Conservation (phyloP, 2,113 vertebrate genomes). For the Pyrgilauda ruficollis region DNA sequence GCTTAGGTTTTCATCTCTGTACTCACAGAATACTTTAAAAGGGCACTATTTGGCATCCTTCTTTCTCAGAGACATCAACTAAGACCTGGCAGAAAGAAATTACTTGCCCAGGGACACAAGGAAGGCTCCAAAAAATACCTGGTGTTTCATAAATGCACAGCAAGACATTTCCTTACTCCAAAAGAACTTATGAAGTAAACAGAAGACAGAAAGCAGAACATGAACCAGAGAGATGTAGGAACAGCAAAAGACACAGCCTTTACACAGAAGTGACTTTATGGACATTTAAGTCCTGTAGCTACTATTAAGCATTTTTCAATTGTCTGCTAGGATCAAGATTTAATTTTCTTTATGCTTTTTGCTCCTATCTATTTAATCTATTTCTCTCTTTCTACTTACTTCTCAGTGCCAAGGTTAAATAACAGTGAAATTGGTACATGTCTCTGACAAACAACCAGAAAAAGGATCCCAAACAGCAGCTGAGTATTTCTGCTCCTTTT, state of each 20-base stretch:
- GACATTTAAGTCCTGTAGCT: background rate
- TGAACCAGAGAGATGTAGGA: background rate
- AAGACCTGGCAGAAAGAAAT: background rate
- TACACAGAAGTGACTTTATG: background rate
- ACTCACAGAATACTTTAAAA: background rate
- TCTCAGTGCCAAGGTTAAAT: background rate
- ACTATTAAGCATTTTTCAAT: background rate
- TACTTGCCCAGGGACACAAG: background rate
- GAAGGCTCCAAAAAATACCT: background rate
- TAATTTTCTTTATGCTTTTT: background rate
- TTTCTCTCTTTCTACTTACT: background rate
- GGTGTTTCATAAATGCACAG: background rate
- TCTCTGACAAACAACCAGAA: background rate
- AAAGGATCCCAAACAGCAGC: background rate
- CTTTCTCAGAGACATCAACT: background rate
- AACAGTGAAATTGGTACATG: background rate
- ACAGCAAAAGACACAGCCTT: background rate
- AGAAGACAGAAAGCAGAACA: background rate
- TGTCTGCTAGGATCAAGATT: background rate
- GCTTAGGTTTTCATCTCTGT: background rate
- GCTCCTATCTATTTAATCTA: background rate
- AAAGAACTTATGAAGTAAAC: background rate
- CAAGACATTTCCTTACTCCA: background rate
- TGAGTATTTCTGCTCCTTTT: background rate
- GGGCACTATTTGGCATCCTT: background rate